phyloP scores from a whole-genome alignment of 2,888 invertebrate species.

The Malthinus flaveolus region DNA sequence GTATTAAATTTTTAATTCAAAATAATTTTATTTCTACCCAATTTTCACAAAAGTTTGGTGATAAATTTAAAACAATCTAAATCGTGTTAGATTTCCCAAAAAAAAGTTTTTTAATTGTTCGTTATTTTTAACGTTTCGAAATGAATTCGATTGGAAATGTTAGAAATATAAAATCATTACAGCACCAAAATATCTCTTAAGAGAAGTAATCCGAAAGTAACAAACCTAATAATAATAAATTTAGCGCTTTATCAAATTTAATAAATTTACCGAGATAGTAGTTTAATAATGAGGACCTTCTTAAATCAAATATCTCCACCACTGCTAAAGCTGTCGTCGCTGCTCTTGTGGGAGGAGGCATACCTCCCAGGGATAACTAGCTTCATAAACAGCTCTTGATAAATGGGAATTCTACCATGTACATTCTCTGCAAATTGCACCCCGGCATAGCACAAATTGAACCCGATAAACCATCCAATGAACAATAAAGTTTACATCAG shows the following conservation, averaged over 20 bases:
- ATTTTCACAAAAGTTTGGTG: background rate
- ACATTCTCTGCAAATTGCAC: constrained; percentile 56
- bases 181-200: no score
- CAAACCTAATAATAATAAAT: no score
- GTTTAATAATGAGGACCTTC: no score
- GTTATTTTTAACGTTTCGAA: background rate
- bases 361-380: constrained; percentile 50
- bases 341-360: constrained; percentile 37
- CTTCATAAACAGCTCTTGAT: constrained; percentile 54
- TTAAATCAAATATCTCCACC: constrained; percentile 19
- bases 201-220: no score
- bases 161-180: no score
- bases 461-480: constrained; percentile 48
- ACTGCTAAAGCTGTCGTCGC: constrained; percentile 30
- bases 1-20: no score
- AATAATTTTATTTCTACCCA: background rate
- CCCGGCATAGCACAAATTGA: constrained; percentile 54
- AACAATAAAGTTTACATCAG: constrained; percentile 28
- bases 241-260: no score
- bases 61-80: no score
- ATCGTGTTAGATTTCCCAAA: background rate
- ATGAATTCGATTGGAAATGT: background rate
- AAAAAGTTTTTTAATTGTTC: background rate
- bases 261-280: no score
- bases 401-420: constrained; percentile 54